These are phyloP conservation scores for Ivindomyrus marchei DNA, from an alignment of 2,113 vertebrate genomes.

Conservation along the genomic window DNA sequence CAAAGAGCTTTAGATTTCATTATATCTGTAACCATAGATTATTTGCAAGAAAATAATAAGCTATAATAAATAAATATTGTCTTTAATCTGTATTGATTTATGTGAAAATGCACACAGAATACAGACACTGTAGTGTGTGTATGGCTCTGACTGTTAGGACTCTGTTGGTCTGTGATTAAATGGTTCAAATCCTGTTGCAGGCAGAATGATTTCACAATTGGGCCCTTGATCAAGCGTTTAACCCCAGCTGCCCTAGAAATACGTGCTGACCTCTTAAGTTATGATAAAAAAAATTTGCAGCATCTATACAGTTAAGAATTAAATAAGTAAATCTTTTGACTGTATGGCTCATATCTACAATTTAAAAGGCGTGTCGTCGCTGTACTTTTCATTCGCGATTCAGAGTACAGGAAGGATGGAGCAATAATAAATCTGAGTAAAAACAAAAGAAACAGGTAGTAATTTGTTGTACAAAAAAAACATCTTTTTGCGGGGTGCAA, in stretches of 20 bases:
- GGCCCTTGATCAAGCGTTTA: background rate
- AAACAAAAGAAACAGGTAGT: background rate
- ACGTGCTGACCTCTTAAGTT: too few species aligned
- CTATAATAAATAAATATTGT: background rate
- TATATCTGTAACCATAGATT: background rate
- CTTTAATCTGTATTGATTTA: background rate
- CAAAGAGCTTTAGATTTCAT: background rate
- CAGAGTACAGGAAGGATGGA: background rate
- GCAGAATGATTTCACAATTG: background rate
- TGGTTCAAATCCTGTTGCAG: background rate
- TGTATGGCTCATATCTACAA: background rate
- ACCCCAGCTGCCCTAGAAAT: background rate
- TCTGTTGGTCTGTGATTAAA: background rate
- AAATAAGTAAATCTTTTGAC: background rate
- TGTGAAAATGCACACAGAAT: background rate
- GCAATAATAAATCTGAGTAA: background rate
- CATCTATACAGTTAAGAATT: background rate
- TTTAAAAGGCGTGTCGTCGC: background rate
- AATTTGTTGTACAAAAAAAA: background rate
- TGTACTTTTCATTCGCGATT: background rate
- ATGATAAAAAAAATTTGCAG: background rate
- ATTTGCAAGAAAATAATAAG: background rate
- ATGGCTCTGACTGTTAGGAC: background rate
- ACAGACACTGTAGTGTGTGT: background rate
- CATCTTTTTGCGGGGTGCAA: background rate